Percentiles rank a stretch among this genome's conserved stretches.
These are phyloP conservation scores for Trissonchulus latispiculum DNA, from an alignment of 2,888 invertebrate genomes.

Conservation along the genomic window DNA sequence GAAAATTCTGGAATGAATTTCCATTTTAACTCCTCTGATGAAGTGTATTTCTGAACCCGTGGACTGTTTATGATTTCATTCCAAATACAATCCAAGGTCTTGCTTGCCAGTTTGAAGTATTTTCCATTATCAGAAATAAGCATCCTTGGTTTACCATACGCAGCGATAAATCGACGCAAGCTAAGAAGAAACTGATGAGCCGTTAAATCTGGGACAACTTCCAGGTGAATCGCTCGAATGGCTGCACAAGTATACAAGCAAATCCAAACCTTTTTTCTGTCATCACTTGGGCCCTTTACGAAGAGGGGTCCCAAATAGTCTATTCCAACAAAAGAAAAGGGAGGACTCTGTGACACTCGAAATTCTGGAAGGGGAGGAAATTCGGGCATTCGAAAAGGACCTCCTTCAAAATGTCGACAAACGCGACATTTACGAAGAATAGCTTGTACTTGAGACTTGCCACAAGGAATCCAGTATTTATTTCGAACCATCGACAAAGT, in stretches of 20 bases:
- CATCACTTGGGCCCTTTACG: background rate
- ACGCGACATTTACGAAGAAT: background rate
- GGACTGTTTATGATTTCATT: no score
- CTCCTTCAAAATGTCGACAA: background rate
- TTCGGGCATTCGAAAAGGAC: background rate
- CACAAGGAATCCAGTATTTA: background rate
- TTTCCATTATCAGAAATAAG: background rate
- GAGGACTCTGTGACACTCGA: background rate
- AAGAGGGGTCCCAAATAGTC: constrained; percentile 3
- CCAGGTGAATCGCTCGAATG: constrained; percentile 19
- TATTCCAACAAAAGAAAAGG: background rate
- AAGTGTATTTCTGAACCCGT: no score
- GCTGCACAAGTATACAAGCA: constrained; percentile 18
- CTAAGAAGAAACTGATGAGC: background rate
- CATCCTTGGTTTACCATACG: background rate
- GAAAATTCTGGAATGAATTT: no score
- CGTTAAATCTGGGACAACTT: background rate
- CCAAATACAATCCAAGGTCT: no score
- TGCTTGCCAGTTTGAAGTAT: background rate
- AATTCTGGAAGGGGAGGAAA: background rate
- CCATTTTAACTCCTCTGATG: no score
- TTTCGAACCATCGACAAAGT: background rate
- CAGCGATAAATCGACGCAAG: background rate
- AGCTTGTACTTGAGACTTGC: background rate
- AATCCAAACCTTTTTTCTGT: constrained; percentile 12